Base-by-base conservation (phyloP, 2,888 invertebrate genomes). In the Pelosia muscerda region DNA sequence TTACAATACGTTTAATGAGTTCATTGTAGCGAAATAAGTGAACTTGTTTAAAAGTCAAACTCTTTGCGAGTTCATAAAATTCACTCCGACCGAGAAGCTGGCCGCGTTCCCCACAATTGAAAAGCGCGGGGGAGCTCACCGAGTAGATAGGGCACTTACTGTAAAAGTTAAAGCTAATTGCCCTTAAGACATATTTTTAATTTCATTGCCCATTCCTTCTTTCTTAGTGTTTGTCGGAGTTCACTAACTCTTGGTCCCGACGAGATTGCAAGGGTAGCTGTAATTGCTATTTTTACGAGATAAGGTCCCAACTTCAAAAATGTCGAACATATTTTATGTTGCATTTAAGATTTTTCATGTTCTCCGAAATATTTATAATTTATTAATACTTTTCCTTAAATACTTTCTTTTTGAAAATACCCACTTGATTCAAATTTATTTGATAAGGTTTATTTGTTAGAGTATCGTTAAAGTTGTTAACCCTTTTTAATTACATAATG, bases 161-260 rank as follows among this genome's bases (percentile, higher is more conserved):
- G 94, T 93, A 93, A 95, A 95, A 95, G 95, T 95, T 95, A 91
- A 93, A 92, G 94, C 95, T 95, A 95, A 95, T 95, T 95, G 95
- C 95, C 95, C 95, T 95, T 94, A 95, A 95, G 95, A 95, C 95
- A 95, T 95, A 95, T 95, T 95, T 95, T 95, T 95, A 95, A 95
- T 95, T 95, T 95, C 95, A 95, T 95, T 95, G 95, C 92, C 90
- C 92, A 90, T 91, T 93, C 90, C 89, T 94, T 89, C 91, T 92
- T 92, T 92, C 90, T 91, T 90, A 91, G 92, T 90, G 87, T 92
- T 92, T 90, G 90, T 84, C 83, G 88, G 92, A 93, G 92, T 92
- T 92, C 88, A 92, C 88, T 88, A 91, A 92, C 87, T 89, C 86
- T 77, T 83, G 85, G 88, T 86, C 83, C 82, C 85, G 83, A 72